Evolutionary conservation across 2,888 invertebrate genomes (phyloP).

Genomic region (Thysanoteuthis rhombus): DNA sequence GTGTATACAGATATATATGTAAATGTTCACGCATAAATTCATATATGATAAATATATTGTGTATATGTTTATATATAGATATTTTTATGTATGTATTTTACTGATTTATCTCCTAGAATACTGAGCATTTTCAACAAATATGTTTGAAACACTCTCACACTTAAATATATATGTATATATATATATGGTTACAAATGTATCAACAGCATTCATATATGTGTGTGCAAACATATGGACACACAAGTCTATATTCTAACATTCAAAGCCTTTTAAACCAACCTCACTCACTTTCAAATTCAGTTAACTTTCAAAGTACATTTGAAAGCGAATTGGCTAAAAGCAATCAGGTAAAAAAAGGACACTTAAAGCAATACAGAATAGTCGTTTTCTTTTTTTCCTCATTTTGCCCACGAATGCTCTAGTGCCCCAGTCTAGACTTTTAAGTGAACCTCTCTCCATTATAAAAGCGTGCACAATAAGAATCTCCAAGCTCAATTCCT

Average conservation of each 20-base stretch:
- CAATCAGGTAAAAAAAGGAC: neutral
- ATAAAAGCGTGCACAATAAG: neutral
- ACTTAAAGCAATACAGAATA: neutral
- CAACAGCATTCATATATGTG: neutral
- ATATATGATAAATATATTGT: neutral
- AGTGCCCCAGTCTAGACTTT: conserved; percentile 12
- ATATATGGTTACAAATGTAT: neutral
- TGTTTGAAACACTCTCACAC: neutral
- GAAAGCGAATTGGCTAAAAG: neutral
- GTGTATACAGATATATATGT: neutral
- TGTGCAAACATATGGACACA: neutral
- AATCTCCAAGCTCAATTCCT: neutral
- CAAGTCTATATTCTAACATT: neutral
- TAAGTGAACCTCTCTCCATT: neutral
- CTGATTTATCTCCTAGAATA: too few relatives aligned
- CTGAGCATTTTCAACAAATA: too few relatives aligned
- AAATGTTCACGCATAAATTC: neutral
- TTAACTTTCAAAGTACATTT: neutral
- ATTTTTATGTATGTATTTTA: too few relatives aligned
- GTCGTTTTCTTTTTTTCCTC: neutral
- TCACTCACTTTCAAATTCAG: neutral
- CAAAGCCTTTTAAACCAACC: neutral
- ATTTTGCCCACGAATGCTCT: neutral
- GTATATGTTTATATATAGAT: too few relatives aligned
- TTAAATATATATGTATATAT: neutral